A percentile compares a stretch with the other conserved stretches of the same genome.
phyloP scores from a whole-genome alignment of 2,113 vertebrate species.

The Oophaga pumilio region DNA sequence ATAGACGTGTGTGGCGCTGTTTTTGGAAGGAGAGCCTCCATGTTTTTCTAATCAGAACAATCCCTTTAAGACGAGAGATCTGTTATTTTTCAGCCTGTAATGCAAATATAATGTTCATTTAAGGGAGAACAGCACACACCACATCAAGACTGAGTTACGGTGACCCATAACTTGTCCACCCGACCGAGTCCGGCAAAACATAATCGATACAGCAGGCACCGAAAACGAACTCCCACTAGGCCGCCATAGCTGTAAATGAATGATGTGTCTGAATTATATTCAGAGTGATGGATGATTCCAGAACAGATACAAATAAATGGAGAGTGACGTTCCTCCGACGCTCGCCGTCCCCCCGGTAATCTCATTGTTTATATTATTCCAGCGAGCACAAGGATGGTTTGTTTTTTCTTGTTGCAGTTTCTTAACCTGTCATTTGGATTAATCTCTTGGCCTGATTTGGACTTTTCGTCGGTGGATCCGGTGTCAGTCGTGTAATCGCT shows the following conservation, averaged over 20 bases:
- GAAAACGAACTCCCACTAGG: background rate
- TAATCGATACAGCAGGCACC: background rate
- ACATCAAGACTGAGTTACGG: background rate
- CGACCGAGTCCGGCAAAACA: background rate
- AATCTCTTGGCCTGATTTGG: constrained; percentile 31
- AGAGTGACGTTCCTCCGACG: background rate
- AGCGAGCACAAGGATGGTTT: constrained; percentile 28
- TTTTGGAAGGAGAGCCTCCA: too few relatives aligned
- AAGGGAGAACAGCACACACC: background rate
- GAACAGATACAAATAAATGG: constrained; percentile 25
- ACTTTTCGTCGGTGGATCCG: background rate
- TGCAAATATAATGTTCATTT: background rate
- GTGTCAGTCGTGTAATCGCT: constrained; percentile 1
- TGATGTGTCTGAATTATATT: constrained; percentile 7
- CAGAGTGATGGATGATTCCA: constrained; percentile 6
- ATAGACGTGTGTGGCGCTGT: too few relatives aligned
- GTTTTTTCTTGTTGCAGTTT: constrained; percentile 39
- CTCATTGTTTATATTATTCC: constrained; percentile 27
- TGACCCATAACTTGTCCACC: background rate
- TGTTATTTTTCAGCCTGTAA: background rate
- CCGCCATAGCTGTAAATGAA: background rate
- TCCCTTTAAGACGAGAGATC: background rate
- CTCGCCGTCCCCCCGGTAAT: background rate
- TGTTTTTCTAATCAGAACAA: too few relatives aligned
- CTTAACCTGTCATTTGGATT: constrained; percentile 34